Conservation (phyloP, 2,113 vertebrate species). For the Brachionichthys hirsutus region DNA sequence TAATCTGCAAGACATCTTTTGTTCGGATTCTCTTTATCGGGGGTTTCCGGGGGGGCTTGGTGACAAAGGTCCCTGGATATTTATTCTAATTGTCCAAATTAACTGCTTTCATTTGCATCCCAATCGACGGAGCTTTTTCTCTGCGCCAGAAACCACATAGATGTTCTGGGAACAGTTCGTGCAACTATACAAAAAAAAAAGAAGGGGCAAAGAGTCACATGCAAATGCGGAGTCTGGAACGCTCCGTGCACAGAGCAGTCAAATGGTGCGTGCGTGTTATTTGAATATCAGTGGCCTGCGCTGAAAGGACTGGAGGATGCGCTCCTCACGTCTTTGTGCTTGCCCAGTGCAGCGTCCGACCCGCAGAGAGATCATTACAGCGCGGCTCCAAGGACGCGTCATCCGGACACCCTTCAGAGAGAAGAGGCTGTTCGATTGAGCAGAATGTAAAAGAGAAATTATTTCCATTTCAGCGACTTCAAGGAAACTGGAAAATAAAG, state of each 20-base stretch:
- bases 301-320: constrained; percentile 99
- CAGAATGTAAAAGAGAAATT: constrained; percentile 99
- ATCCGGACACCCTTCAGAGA: constrained; percentile 83
- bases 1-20: constrained; percentile 99
- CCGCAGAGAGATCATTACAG: constrained; percentile 97
- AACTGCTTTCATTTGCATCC: constrained; percentile 99
- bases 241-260: constrained; percentile 89
- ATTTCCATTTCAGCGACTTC: constrained; percentile 88
- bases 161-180: constrained; percentile 91
- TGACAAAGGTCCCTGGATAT: constrained; percentile 97
- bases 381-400: constrained; percentile 91
- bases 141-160: constrained; percentile 83
- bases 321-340: constrained; percentile 99
- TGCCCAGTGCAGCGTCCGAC: constrained; percentile 99
- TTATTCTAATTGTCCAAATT: constrained; percentile 99
- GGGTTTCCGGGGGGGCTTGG: constrained; percentile 87
- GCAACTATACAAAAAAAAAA: constrained; percentile 85
- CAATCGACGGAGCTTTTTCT: constrained; percentile 90
- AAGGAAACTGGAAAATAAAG: constrained; percentile 50
- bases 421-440: constrained; percentile 97
- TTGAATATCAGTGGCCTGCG: constrained; percentile 98
- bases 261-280: constrained; percentile 96
- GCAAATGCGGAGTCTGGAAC: constrained; percentile 95
- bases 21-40: constrained; percentile 96
- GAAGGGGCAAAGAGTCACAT: constrained; percentile 86